Base-by-base conservation (phyloP, 2,888 invertebrate species). In the Acanthosepion esculentum region DNA sequence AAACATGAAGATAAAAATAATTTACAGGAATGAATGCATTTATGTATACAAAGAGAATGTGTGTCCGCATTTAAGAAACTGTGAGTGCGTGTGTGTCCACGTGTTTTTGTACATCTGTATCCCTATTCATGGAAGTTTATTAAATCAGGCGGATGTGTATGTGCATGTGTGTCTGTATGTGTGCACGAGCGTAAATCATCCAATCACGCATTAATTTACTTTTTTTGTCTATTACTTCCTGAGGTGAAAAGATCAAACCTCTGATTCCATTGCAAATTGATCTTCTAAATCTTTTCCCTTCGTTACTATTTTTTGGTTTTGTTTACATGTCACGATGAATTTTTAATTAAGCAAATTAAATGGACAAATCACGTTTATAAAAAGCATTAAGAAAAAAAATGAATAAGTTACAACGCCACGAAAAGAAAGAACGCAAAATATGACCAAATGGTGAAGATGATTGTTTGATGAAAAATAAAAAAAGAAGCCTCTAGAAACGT, bases 151-250 rank as follows among this genome's bases (percentile, higher is more conserved):
- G 23, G 12, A 26, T 64, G 64, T 64, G 64, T 64, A 4, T 64
- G 64, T 29, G 64, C 8, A 29, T 64, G 26, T 64, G 26, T 64
- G 26, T 78, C 12, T 78, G 15, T 78, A 2, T 33, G n/a, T 78
- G 78, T 78, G 78, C 4, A 12, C 33, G n/a, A 12, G 50, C 50
- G 15, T 78, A 78, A 12, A 3, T 33, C n/a, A 78, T 78, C n/a
- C n/a, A n/a, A 78, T 78, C 78, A 78, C 78, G n/a, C 78, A 78
- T 78, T n/a, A 78, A 78, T 78, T n/a, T n/a, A n/a, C 78, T 78
- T n/a, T 33, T 78, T n/a, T 15, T 33, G 8, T 78, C n/a, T 78
- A 33, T 78, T 78, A 78, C 33, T 78, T 78, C n/a, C n/a, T 78
- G 10, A 33, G n/a, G n/a, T 78, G 78, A 78, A 78, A 78, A 78